Evolutionary conservation across 1,140 invertebrate genomes (phyloP).

Genomic region (Platyscapa corneri): DNA sequence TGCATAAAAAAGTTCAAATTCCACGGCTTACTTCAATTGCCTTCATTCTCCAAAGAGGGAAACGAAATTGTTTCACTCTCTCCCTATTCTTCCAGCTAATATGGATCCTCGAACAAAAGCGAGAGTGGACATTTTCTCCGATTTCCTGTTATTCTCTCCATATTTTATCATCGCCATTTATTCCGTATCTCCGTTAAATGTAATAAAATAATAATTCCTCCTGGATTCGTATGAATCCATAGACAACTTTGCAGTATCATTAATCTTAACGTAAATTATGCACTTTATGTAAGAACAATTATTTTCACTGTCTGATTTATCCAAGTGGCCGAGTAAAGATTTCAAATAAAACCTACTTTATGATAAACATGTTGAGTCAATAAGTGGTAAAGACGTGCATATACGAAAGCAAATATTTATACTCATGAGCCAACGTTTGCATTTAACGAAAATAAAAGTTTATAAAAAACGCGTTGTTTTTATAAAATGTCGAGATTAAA

Average conservation of each 20-base stretch:
- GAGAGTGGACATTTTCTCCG: conserved; percentile 11
- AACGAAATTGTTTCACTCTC: conserved; percentile 1
- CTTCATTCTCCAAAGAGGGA: neutral
- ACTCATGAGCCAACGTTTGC: no score
- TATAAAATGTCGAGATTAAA: no score
- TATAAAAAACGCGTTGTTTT: no score
- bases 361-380: no score
- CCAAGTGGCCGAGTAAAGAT: no score
- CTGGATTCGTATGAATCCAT: neutral
- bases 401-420: no score
- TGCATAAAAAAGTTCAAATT: neutral
- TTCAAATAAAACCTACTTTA: no score
- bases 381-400: no score
- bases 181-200: neutral
- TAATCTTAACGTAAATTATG: neutral
- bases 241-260: neutral
- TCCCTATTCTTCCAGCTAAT: neutral
- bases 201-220: neutral
- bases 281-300: neutral
- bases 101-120: conserved; percentile 5
- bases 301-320: neutral
- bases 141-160: neutral
- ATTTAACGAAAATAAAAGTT: no score
- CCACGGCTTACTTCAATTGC: neutral
- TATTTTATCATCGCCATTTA: neutral